A percentile compares a stretch with the other conserved stretches of the same genome.
Conservation (phyloP, 2,797 vertebrate species). For the Lithobates sylvaticus region DNA sequence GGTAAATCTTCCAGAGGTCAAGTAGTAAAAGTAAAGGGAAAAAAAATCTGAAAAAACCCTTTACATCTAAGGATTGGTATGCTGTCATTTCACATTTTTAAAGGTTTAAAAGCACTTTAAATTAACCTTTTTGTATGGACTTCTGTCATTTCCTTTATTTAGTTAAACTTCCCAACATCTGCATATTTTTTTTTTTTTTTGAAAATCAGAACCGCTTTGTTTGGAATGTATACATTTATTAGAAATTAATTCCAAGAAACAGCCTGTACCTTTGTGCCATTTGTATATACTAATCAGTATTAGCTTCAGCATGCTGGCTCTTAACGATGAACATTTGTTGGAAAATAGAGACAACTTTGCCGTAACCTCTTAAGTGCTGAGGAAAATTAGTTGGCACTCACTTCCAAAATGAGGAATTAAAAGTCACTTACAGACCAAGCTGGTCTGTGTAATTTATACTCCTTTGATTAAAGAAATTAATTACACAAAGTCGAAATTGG, state of each 20-base stretch:
- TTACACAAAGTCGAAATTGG: constrained; percentile 53
- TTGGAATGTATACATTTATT: background rate
- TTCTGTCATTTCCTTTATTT: no score
- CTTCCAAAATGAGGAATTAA: background rate
- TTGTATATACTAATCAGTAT: constrained; percentile 4
- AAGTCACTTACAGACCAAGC: constrained; percentile 5
- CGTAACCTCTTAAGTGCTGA: background rate
- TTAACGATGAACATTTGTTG: background rate
- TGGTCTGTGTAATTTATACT: constrained; percentile 34
- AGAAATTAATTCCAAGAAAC: constrained; percentile 5
- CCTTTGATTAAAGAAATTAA: constrained; percentile 57
- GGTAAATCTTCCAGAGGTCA: no score
- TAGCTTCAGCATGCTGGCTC: background rate
- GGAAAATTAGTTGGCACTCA: background rate
- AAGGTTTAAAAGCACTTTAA: no score
- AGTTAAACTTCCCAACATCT: background rate
- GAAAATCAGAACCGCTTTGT: background rate
- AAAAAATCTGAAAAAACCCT: no score
- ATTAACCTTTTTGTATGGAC: no score
- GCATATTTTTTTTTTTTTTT: background rate
- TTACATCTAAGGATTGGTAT: no score
- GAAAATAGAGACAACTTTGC: background rate
- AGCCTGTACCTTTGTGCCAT: background rate
- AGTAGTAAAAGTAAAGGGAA: no score
- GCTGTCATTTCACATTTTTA: no score